Percentiles rank a stretch among this genome's conserved stretches.
Conservation (phyloP, 2,797 vertebrate species). For the Merluccius polli region DNA sequence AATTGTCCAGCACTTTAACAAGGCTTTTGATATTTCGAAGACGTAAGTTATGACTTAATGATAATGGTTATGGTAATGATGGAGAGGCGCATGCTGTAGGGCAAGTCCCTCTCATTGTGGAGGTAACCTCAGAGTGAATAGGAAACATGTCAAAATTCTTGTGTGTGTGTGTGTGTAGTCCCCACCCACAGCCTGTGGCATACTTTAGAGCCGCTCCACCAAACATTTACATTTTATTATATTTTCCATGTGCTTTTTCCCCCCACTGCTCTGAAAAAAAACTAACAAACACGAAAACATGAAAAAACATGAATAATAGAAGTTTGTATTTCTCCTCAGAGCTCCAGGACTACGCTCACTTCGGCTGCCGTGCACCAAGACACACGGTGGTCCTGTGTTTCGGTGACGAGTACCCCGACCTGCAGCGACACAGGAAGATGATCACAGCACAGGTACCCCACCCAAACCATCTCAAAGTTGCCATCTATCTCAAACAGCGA, state of each 20-base stretch:
- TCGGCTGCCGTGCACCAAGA: constrained; percentile 82
- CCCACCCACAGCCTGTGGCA: constrained; percentile 65
- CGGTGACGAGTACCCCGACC: constrained; percentile 93
- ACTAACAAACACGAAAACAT: not conserved
- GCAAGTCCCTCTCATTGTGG: constrained; percentile 44
- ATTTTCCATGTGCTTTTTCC: not conserved
- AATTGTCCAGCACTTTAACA: not conserved
- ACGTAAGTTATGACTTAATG: not conserved
- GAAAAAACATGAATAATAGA: not conserved
- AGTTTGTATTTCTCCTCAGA: constrained; percentile 67
- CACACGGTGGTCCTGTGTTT: constrained; percentile 92
- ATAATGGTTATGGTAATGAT: not conserved
- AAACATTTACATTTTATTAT: not conserved
- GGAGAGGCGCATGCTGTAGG: constrained; percentile 14
- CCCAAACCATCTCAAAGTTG: no score
- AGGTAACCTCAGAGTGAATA: not conserved
- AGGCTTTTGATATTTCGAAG: not conserved
- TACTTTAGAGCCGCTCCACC: constrained; percentile 18
- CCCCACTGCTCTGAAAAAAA: not conserved
- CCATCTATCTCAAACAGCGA: no score
- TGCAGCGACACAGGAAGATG: constrained; percentile 88
- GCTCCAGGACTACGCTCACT: constrained; percentile 86
- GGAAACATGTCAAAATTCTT: constrained; percentile 31
- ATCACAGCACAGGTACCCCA: constrained; percentile 83
- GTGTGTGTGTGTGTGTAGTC: constrained; percentile 29